Conservation (phyloP, 2,113 vertebrate genomes). For the Nansenia antarctica region DNA sequence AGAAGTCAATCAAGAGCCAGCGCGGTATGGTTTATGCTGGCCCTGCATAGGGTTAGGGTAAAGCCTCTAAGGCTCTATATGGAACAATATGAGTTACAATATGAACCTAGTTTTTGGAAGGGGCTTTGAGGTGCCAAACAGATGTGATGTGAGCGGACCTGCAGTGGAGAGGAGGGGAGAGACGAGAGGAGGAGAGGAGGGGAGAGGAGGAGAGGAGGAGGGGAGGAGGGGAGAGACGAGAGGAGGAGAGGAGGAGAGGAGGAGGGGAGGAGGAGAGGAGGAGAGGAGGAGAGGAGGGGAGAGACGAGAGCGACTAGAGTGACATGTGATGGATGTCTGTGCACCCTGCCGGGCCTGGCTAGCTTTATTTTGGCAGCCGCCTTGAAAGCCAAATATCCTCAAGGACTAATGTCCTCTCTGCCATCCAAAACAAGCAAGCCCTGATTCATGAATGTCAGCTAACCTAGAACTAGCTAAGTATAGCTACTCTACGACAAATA, state of each 20-base stretch:
- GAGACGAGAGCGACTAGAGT: not conserved
- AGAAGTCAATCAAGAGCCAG: too few species aligned
- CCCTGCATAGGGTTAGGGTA: too few species aligned
- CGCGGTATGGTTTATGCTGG: too few species aligned
- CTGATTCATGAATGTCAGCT: conserved; percentile 60
- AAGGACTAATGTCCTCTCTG: conserved; percentile 63
- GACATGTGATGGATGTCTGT: conserved; percentile 17
- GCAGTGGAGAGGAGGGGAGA: not conserved
- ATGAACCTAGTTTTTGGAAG: too few species aligned
- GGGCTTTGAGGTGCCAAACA: not conserved
- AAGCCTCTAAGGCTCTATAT: too few species aligned
- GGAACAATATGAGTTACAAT: too few species aligned
- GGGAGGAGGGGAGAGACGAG: too few species aligned
- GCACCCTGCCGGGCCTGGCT: conserved; percentile 27
- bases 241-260: not conserved
- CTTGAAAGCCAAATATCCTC: conserved; percentile 70
- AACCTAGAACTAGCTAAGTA: conserved; percentile 66
- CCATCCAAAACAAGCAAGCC: conserved; percentile 68
- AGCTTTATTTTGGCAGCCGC: conserved; percentile 66
- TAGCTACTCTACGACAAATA: conserved; percentile 49
- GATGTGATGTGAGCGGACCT: not conserved
- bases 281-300: not conserved
- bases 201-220: not conserved
- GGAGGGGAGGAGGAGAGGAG: not conserved
- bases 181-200: too few species aligned